Percentiles rank a stretch among this genome's conserved stretches.
These are phyloP conservation scores for Eleutherodactylus coqui DNA, from an alignment of 2,797 vertebrate genomes.

Conservation along the genomic window DNA sequence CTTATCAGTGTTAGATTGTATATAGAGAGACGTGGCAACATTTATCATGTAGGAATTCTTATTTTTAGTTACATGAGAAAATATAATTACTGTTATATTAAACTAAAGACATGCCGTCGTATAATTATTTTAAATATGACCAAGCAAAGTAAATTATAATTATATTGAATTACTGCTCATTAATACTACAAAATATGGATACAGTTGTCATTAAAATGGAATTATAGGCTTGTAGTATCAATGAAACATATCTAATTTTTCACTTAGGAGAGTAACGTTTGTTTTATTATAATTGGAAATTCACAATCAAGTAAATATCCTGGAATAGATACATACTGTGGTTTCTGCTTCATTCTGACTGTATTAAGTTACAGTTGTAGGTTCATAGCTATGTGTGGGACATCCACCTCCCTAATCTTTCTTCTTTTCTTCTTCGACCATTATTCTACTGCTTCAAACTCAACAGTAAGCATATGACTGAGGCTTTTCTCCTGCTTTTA, in stretches of 20 bases:
- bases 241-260: constrained; percentile 30
- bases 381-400: too few species aligned
- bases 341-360: background rate
- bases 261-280: constrained; percentile 27
- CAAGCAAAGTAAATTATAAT: constrained; percentile 37
- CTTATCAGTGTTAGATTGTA: background rate
- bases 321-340: background rate
- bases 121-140: constrained; percentile 45
- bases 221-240: constrained; percentile 22
- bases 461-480: background rate
- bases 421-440: background rate
- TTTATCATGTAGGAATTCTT: background rate
- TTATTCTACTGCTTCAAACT: background rate
- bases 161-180: constrained; percentile 46
- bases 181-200: constrained; percentile 41
- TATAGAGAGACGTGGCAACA: background rate
- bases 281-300: background rate
- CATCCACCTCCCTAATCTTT: background rate
- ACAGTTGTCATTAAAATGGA: constrained; percentile 31
- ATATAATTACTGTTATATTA: constrained; percentile 44
- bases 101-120: constrained; percentile 35
- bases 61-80: constrained; percentile 26
- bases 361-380: background rate
- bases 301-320: background rate
- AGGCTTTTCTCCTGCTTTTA: background rate